These are phyloP conservation scores for Falcaria lacertinaria DNA, from an alignment of 2,888 invertebrate species.

Conservation along the genomic window DNA sequence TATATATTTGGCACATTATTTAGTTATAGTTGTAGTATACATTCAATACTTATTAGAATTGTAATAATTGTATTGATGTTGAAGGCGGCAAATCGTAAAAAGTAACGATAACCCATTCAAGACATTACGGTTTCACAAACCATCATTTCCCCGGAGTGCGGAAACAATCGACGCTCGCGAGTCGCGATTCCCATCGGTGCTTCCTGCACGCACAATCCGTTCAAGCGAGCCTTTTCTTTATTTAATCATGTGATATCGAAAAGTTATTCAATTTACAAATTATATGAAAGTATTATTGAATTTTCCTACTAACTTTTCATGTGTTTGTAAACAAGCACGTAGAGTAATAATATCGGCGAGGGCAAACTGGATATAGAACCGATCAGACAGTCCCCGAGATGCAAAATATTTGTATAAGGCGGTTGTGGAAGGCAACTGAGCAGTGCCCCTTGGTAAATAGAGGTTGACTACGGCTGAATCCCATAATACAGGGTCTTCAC, in stretches of 20 bases:
- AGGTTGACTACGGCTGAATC: conserved; percentile 17
- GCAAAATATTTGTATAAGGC: conserved; percentile 42
- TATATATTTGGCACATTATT: too few species aligned
- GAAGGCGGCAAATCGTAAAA: not conserved
- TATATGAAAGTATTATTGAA: conserved; percentile 10
- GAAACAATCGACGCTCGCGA: conserved; percentile 17
- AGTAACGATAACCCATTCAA: conserved; percentile 5
- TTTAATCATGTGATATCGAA: conserved; percentile 12
- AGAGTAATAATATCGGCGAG: not conserved
- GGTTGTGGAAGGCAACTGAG: conserved; percentile 22
- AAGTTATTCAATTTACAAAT: not conserved
- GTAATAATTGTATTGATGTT: too few species aligned
- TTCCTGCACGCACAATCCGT: conserved; percentile 23
- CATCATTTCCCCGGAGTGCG: conserved; percentile 36
- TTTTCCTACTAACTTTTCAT: conserved; percentile 7
- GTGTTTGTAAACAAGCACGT: not conserved
- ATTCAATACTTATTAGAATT: too few species aligned
- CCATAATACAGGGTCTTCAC: conserved; percentile 24
- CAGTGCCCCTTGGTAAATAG: conserved; percentile 32
- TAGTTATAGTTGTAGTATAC: too few species aligned
- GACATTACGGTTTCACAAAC: conserved; percentile 22
- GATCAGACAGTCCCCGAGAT: conserved; percentile 13
- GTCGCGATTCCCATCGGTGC: conserved; percentile 8
- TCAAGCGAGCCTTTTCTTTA: conserved; percentile 26
- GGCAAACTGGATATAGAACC: conserved; percentile 3